A percentile compares a stretch with the other conserved stretches of the same genome.
Conservation (phyloP, 2,888 invertebrate genomes). For the Lymantria dispar region DNA sequence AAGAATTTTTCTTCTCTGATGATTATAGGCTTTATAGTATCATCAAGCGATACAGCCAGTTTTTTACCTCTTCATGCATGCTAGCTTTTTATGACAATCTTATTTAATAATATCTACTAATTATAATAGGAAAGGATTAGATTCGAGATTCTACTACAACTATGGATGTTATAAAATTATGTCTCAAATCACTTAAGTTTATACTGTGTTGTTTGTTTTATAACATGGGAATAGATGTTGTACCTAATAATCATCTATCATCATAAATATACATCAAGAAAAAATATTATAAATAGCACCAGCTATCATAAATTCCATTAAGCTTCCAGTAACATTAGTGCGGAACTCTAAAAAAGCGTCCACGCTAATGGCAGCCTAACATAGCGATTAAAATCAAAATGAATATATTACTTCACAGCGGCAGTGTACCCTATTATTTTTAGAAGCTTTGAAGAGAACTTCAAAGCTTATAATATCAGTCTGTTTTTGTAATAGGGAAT, state of each 20-base stretch:
- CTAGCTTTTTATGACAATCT: too few species aligned
- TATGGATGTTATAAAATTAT: too few species aligned
- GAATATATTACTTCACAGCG: constrained; percentile 23
- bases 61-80: too few species aligned
- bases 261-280: not conserved
- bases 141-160: too few species aligned
- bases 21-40: too few species aligned
- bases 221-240: too few species aligned
- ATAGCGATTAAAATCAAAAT: constrained; percentile 33
- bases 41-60: too few species aligned
- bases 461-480: constrained; percentile 5
- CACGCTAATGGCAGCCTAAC: constrained; percentile 21
- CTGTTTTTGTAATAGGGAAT: not conserved
- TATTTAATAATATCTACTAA: too few species aligned
- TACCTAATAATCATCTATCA: not conserved
- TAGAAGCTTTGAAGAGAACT: constrained; percentile 13
- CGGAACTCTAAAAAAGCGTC: constrained; percentile 17
- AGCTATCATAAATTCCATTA: not conserved
- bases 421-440: constrained; percentile 20
- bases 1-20: too few species aligned
- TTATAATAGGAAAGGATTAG: too few species aligned
- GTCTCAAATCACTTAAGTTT: too few species aligned
- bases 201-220: too few species aligned
- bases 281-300: not conserved
- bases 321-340: not conserved